Percentiles rank a stretch among this genome's conserved stretches.
Conservation (phyloP, 2,888 invertebrate species). For the Dione vanillae region DNA sequence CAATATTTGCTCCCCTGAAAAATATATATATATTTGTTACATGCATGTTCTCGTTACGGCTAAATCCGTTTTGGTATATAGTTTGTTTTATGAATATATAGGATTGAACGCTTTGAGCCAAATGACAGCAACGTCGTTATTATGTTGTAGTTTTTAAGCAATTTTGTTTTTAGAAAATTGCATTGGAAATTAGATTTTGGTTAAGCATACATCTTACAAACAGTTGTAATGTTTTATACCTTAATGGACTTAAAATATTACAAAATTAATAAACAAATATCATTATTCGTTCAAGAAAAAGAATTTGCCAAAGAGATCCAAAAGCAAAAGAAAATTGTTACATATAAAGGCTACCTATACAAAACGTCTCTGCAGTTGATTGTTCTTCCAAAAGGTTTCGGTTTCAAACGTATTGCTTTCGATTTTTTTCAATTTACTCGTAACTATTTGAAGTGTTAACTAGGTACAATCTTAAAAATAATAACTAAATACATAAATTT, state of each 20-base stretch:
- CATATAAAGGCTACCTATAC: too few relatives aligned
- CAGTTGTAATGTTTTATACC: not conserved
- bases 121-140: not conserved
- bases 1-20: conserved; percentile 54
- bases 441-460: not conserved
- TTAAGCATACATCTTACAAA: not conserved
- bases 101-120: not conserved
- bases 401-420: not conserved
- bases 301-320: not conserved
- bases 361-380: not conserved
- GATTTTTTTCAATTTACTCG: not conserved
- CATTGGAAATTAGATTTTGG: not conserved
- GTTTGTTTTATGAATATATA: conserved; percentile 25
- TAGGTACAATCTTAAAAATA: not conserved
- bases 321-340: not conserved
- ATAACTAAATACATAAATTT: not conserved
- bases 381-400: not conserved
- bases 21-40: conserved; percentile 32
- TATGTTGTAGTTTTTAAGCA: not conserved
- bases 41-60: conserved; percentile 22
- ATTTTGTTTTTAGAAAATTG: not conserved
- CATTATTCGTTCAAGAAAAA: not conserved
- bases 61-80: conserved; percentile 21
- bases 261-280: not conserved
- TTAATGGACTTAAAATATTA: not conserved